Conservation (phyloP, 2,113 vertebrate species). For the Uria aalge region DNA sequence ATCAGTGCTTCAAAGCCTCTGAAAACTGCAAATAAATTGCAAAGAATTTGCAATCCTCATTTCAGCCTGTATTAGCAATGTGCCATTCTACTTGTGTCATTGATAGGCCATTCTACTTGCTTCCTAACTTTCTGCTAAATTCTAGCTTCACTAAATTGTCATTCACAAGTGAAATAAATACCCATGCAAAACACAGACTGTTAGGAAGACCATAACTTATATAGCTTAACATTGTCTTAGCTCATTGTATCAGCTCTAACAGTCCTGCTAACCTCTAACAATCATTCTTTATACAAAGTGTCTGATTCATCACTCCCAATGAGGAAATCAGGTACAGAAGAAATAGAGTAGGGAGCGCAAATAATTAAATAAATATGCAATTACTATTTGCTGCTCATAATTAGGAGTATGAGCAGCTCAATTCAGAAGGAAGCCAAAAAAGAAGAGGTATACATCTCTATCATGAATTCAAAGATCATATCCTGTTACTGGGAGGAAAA, state of each 20-base stretch:
- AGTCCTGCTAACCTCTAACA: neutral
- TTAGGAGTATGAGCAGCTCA: neutral
- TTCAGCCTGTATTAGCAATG: neutral
- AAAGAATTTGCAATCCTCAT: neutral
- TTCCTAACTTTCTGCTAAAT: neutral
- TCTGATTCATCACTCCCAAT: neutral
- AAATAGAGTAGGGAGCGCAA: neutral
- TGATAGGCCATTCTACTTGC: neutral
- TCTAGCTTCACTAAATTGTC: neutral
- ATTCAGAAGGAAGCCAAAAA: neutral
- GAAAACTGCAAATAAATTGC: constrained; percentile 27
- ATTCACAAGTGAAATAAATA: constrained; percentile 8
- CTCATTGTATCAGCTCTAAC: neutral
- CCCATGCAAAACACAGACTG: neutral
- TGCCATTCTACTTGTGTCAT: neutral
- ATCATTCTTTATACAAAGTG: neutral
- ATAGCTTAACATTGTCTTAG: neutral
- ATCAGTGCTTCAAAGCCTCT: constrained; percentile 30
- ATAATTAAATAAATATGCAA: neutral
- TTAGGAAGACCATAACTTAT: neutral
- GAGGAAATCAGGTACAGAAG: neutral
- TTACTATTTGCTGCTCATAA: neutral
- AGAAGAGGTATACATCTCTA: neutral
- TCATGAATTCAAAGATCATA: neutral
- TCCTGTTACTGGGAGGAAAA: neutral